Evolutionary conservation across 2,888 invertebrate species (phyloP).

Genomic region (Bellardia pandia): DNA sequence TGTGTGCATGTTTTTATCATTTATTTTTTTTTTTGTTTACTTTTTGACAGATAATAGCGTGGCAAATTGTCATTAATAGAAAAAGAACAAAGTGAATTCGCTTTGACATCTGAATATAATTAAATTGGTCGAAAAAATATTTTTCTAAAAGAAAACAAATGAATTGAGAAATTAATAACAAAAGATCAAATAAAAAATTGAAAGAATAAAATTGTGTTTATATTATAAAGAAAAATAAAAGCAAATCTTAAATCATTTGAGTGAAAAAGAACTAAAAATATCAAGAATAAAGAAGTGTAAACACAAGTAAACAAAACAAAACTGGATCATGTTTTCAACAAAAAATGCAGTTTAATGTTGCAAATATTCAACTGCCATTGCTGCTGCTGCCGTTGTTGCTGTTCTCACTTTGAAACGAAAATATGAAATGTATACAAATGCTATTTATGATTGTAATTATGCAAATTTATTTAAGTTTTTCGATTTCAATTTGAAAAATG

Average conservation of each 20-base stretch:
- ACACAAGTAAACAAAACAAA: constrained; percentile 26
- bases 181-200: neutral
- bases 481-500: constrained; percentile 84
- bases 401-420: constrained; percentile 77
- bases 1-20: constrained; percentile 49
- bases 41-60: constrained; percentile 72
- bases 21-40: constrained; percentile 53
- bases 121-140: neutral
- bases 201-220: neutral
- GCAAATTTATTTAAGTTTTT: constrained; percentile 83
- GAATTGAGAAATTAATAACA: neutral
- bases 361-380: constrained; percentile 55
- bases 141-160: constrained; percentile 15
- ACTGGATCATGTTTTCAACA: constrained; percentile 73
- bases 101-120: constrained; percentile 31
- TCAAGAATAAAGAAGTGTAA: neutral
- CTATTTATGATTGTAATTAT: constrained; percentile 80
- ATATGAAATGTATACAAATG: constrained; percentile 79
- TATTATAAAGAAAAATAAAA: neutral
- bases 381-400: constrained; percentile 62
- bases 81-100: constrained; percentile 62
- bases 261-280: constrained; percentile 4
- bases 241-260: neutral
- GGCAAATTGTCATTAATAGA: constrained; percentile 68
- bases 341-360: constrained; percentile 76